A percentile compares a stretch with the other conserved stretches of the same genome.
phyloP scores from a whole-genome alignment of 1,140 invertebrate species.

The Monochamus saltuarius region DNA sequence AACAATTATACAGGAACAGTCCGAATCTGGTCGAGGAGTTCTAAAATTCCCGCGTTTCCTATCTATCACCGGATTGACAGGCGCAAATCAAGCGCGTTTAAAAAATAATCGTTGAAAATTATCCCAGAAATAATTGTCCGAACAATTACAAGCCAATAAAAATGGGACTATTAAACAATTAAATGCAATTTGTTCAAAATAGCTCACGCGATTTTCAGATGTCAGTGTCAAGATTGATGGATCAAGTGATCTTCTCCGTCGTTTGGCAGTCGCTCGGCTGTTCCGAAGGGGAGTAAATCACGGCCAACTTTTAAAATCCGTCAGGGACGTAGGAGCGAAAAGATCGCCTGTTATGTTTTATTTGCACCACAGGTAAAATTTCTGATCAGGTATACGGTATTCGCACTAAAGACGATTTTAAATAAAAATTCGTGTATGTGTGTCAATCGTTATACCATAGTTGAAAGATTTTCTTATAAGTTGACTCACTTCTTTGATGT shows the following conservation, averaged over 20 bases:
- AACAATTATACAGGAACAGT: slow-evolving; percentile 13
- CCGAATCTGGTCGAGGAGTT: neutral
- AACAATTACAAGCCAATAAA: slow-evolving; percentile 24
- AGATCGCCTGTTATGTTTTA: no score
- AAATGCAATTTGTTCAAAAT: slow-evolving; percentile 28
- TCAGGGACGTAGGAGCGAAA: no score
- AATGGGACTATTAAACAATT: slow-evolving; percentile 25
- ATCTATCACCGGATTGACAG: slow-evolving; percentile 28
- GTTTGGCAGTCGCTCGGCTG: slow-evolving; percentile 8
- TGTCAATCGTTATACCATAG: no score
- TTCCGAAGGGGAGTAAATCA: slow-evolving; percentile 17
- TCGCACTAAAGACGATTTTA: no score
- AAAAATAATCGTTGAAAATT: slow-evolving; percentile 18
- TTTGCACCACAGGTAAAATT: no score
- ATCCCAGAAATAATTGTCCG: slow-evolving; percentile 9
- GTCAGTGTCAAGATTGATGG: slow-evolving; percentile 21
- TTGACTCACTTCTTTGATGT: no score
- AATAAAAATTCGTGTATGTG: no score
- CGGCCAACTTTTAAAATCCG: neutral
- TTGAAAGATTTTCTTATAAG: no score
- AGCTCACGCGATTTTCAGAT: slow-evolving; percentile 28
- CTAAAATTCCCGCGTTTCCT: slow-evolving; percentile 7
- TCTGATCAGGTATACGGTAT: no score
- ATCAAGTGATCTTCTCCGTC: slow-evolving; percentile 17
- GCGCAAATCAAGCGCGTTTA: slow-evolving; percentile 20